phyloP scores from a whole-genome alignment of 2,797 vertebrate genomes.

The Moxostoma hubbsi region DNA sequence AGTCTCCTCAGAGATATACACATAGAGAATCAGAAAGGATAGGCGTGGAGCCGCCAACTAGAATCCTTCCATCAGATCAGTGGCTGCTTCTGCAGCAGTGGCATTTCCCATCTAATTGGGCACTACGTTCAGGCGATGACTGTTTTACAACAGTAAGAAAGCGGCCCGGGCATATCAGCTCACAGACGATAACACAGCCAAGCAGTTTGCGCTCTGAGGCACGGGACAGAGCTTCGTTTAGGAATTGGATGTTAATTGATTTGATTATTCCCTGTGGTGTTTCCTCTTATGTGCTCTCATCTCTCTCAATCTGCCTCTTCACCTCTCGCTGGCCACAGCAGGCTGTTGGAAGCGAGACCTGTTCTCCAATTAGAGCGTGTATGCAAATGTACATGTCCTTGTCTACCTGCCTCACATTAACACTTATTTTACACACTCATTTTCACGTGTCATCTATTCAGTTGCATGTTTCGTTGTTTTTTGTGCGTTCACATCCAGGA shows the following conservation, averaged over 20 bases:
- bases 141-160: slow-evolving; percentile 63
- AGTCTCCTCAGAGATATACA: neutral
- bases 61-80: slow-evolving; percentile 38
- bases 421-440: slow-evolving; percentile 35
- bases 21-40: neutral
- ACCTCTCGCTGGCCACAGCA: slow-evolving; percentile 53
- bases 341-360: slow-evolving; percentile 57
- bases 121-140: slow-evolving; percentile 41
- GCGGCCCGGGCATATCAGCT: slow-evolving; percentile 76
- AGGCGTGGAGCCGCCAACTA: neutral
- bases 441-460: neutral
- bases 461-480: too few species aligned
- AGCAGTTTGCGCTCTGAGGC: slow-evolving; percentile 87
- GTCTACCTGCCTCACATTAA: slow-evolving; percentile 52
- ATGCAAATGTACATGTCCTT: slow-evolving; percentile 30
- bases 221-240: slow-evolving; percentile 76
- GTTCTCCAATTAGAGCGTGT: slow-evolving; percentile 64
- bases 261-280: slow-evolving; percentile 89
- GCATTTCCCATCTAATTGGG: slow-evolving; percentile 52
- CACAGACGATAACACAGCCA: slow-evolving; percentile 84
- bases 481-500: neutral
- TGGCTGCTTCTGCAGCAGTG: slow-evolving; percentile 6
- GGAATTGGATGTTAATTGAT: slow-evolving; percentile 94
- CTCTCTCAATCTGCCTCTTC: slow-evolving; percentile 60
- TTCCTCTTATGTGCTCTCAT: slow-evolving; percentile 56